Evolutionary conservation across 2,113 vertebrate species (phyloP), one percentile per base, ranked within the genome.

Genomic region (Lophotis ruficrista): DNA sequence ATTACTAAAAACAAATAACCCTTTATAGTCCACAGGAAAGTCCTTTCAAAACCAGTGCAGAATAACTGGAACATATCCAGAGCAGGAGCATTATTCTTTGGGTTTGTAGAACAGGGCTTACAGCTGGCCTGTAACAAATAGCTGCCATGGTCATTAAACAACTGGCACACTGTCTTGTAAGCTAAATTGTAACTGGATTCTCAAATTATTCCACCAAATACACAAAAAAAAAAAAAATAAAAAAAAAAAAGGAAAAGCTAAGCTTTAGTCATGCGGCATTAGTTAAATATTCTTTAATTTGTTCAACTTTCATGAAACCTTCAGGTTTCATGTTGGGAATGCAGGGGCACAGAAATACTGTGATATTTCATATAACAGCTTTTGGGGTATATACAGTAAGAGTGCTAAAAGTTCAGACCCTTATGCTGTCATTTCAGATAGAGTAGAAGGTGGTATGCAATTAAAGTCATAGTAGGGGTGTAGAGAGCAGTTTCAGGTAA

Each of bases 91-190:
- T 91, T 57, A 14, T 75, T 72, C 43, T 71, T 83, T 60, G 75
- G 56, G 16, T 76, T 76, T 90, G 48, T 69, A 85, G 75, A 88
- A 48, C 48, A 33, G 45, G 10, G 18, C 79, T 93, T 93, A 64
- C 53, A 90, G 57, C 85, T 84, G 48, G 35, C 70, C 72, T 56
- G 14, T 85, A 79, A 54, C 38, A 83, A 78, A 37, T 41, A 77
- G 43, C 93, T 87, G 72, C 43, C 37, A 28, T 75, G 84, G 57
- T 68, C 90, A 64, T 95, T 95, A 79, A 90, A 51, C 57, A 85
- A 22, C 22, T 65, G 56, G 53, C 38, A 30, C 35, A 57, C 60
- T 14, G 20, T 51, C 57, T 83, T 90, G 78, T 57, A 72, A 90
- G 47, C 8, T 21, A 14, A 78, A 68, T 43, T 58, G 43, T 64